phyloP scores from a whole-genome alignment of 2,797 vertebrate genomes.

The Mus caroli region DNA sequence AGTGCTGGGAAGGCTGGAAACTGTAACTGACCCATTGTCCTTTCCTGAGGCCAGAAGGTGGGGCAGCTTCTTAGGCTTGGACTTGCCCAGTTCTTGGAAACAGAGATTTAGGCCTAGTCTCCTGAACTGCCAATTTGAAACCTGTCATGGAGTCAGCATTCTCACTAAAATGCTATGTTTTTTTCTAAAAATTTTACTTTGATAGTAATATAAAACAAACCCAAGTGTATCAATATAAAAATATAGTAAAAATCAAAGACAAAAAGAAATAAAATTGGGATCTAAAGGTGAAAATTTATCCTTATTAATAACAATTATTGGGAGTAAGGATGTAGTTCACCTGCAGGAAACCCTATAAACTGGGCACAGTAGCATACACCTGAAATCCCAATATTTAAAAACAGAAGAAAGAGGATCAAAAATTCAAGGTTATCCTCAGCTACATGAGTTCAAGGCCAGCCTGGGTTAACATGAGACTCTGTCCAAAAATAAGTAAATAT shows the following conservation, averaged over 20 bases:
- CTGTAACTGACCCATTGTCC: background rate
- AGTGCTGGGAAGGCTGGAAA: too few relatives aligned
- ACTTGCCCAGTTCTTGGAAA: background rate
- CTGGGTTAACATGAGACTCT: background rate
- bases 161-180: background rate
- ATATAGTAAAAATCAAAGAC: background rate
- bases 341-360: background rate
- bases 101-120: background rate
- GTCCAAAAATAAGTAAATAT: background rate
- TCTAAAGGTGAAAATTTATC: slow-evolving; percentile 30
- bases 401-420: background rate
- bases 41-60: background rate
- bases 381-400: background rate
- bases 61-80: background rate
- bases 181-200: slow-evolving; percentile 37
- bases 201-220: slow-evolving; percentile 13
- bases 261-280: slow-evolving; percentile 30
- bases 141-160: background rate
- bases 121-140: background rate
- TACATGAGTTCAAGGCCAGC: background rate
- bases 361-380: background rate
- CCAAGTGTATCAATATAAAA: slow-evolving; percentile 1
- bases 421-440: background rate
- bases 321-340: background rate
- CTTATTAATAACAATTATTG: slow-evolving; percentile 7